Evolutionary conservation across 2,888 invertebrate species (phyloP).

Genomic region (Elmis aenea): DNA sequence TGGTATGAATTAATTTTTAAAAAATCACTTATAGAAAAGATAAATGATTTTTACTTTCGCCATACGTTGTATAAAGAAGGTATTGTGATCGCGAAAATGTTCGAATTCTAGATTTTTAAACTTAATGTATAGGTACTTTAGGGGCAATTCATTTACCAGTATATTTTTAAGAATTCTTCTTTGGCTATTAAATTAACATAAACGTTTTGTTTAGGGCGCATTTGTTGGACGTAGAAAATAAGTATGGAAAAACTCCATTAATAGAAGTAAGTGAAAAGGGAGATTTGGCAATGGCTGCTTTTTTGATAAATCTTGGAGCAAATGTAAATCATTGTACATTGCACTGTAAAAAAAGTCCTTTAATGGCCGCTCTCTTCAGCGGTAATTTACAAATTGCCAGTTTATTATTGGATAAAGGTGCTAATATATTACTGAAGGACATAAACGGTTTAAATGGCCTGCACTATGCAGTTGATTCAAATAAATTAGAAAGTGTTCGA

Average conservation of each 20-base stretch:
- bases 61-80: too few species aligned
- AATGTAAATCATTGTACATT: constrained; percentile 45
- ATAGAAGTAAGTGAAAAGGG: constrained; percentile 51
- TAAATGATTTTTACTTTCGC: constrained; percentile 1
- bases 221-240: constrained; percentile 48
- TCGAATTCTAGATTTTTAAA: too few species aligned
- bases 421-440: constrained; percentile 44
- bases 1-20: too few species aligned
- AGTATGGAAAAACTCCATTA: constrained; percentile 51
- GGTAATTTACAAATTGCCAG: constrained; percentile 41
- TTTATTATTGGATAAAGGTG: constrained; percentile 50
- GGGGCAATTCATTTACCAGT: background rate
- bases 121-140: background rate
- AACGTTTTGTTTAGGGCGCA: constrained; percentile 38
- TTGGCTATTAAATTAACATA: background rate
- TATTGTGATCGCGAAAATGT: too few species aligned
- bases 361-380: constrained; percentile 49
- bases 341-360: constrained; percentile 45
- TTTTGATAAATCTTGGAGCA: constrained; percentile 49
- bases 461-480: constrained; percentile 54
- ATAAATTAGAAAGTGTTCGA: constrained; percentile 37
- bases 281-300: constrained; percentile 44
- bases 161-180: background rate
- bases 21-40: too few species aligned
- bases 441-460: constrained; percentile 50